Base-by-base conservation (phyloP, 2,888 invertebrate species). In the Drosophila emarginata region DNA sequence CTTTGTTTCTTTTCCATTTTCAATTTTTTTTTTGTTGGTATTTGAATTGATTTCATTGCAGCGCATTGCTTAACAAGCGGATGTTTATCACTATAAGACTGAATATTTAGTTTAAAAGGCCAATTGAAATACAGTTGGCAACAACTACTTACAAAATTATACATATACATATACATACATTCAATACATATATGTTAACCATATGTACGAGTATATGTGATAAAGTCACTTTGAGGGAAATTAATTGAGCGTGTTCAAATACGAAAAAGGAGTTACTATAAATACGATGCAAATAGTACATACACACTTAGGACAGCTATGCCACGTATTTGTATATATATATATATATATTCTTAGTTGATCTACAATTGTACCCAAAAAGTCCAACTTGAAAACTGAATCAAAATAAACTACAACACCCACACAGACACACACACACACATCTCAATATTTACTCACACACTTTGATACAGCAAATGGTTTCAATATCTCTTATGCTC, bases 21-120 rank as follows among this genome's bases (percentile, higher is more conserved):
- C 66, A 37, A 59, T 71, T 23, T 23, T 40, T 21, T 61, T 63
- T 21, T 37, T 18, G 26, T 53, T 53, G 53, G 59, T 52, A 58
- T 39, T 59, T 70, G 65, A 71, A 65, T 67, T 78, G 82, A 79
- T 89, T 76, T 88, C 89, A 74, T 87, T 91, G 83, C 90, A 89
- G 87, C 90, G 80, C 80, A 88, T 90, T 88, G 90, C 91, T 90
- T 92, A 92, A 91, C 91, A 91, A 90, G 86, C 89, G 90, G 91
- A 90, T 85, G 83, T 89, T 90, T 91, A 85, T 89, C 90, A 90
- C 87, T 81, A 90, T 85, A 91, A 91, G 91, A 91, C 91, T 91
- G 91, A 91, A 90, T 89, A 90, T 86, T 89, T 91, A 91, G 90
- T 91, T 89, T 91, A 89, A 88, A 66, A 66, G 73, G 75, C 70